Evolutionary conservation across 1,140 invertebrate genomes (phyloP).

Genomic region (Leucophenga varia): DNA sequence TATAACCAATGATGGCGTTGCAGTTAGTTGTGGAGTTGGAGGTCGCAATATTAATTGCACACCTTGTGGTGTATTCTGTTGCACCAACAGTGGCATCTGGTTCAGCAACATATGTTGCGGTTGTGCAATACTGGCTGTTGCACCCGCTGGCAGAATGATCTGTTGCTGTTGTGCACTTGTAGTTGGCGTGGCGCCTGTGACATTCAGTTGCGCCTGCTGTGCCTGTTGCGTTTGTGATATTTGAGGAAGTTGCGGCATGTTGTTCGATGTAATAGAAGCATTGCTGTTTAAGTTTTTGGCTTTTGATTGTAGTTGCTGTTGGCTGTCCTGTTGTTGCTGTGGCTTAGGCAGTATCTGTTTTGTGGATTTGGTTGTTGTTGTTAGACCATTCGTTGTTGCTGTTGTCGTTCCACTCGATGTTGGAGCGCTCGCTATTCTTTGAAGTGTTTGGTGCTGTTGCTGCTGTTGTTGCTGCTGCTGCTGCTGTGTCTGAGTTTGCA

Average conservation of each 20-base stretch:
- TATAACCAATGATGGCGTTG: conserved; percentile 56
- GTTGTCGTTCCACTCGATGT: conserved; percentile 30
- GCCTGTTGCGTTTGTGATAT: conserved; percentile 46
- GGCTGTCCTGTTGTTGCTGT: conserved; percentile 28
- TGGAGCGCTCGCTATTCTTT: conserved; percentile 29
- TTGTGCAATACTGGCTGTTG: conserved; percentile 28
- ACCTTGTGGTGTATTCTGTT: conserved; percentile 57
- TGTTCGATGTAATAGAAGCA: conserved; percentile 7
- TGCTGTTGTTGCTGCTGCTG: conserved; percentile 10
- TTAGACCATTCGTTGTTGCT: conserved; percentile 30
- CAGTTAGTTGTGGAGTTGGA: conserved; percentile 57
- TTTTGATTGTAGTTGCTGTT: conserved; percentile 28
- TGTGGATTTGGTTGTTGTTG: conserved; percentile 42
- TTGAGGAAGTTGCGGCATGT: conserved; percentile 28
- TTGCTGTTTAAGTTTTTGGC: conserved; percentile 13
- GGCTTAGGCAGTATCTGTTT: conserved; percentile 54
- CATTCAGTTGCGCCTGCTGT: conserved; percentile 30
- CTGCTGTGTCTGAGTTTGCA: no score
- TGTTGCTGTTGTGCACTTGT: conserved; percentile 36
- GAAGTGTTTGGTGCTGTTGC: conserved; percentile 15
- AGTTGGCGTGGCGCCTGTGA: conserved; percentile 20
- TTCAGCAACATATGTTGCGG: conserved; percentile 50
- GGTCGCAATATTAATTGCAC: conserved; percentile 60
- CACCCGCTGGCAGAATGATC: conserved; percentile 42
- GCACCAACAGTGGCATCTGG: conserved; percentile 56